phyloP scores from a whole-genome alignment of 64 coral and sea anemone species.

The Actinia equina region DNA sequence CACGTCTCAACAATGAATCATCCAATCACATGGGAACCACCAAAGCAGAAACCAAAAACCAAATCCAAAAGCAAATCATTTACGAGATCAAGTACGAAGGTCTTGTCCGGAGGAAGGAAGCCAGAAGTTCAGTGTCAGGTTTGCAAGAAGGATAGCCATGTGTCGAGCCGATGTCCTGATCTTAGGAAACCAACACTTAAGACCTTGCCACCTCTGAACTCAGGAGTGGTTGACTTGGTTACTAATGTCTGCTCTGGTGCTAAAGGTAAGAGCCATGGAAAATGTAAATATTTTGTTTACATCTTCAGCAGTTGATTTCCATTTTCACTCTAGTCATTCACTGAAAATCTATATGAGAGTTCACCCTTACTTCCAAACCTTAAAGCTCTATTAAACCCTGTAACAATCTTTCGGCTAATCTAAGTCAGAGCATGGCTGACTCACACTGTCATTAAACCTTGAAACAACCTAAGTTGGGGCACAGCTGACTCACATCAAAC shows the following conservation, averaged over 20 bases:
- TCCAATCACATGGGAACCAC: not conserved
- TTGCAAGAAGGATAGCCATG: conserved; percentile 81
- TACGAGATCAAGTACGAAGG: conserved; percentile 41
- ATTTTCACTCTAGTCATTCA: no score
- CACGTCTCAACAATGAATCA: not conserved
- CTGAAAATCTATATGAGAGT: no score
- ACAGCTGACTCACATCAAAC: no score
- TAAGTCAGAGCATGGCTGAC: no score
- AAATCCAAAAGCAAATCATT: not conserved
- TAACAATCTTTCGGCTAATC: no score
- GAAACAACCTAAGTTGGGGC: no score
- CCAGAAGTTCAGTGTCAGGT: conserved; percentile 55
- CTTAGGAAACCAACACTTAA: conserved; percentile 52
- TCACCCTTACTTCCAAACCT: no score
- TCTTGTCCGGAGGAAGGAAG: conserved; percentile 48
- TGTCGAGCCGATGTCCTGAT: conserved; percentile 61
- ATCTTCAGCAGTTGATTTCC: no score
- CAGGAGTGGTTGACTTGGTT: not conserved
- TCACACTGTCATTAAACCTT: no score
- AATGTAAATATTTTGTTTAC: no score
- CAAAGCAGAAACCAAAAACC: not conserved
- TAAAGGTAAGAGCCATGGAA: not conserved
- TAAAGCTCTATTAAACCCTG: no score
- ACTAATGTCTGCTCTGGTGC: not conserved
- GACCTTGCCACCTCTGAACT: conserved; percentile 36